These are phyloP conservation scores for Chirona hameri DNA, from an alignment of 2,888 invertebrate genomes.

Conservation along the genomic window DNA sequence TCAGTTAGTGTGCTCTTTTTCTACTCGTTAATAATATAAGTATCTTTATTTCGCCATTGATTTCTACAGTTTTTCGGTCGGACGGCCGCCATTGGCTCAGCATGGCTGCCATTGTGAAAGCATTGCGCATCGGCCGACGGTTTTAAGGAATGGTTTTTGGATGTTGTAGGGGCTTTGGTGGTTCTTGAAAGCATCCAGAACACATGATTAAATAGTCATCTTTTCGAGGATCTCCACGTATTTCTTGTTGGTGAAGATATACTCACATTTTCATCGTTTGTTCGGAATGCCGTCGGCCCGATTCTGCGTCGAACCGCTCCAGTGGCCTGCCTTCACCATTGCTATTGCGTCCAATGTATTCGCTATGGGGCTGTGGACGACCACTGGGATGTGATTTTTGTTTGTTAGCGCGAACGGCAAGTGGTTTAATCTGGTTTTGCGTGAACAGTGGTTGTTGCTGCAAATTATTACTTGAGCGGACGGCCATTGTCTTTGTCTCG, in stretches of 20 bases:
- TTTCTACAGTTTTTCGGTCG: background rate
- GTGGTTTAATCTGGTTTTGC: background rate
- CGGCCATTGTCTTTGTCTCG: background rate
- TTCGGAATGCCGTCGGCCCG: background rate
- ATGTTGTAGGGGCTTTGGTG: background rate
- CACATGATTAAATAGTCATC: background rate
- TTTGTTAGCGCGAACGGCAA: background rate
- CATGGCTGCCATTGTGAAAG: conserved; percentile 13
- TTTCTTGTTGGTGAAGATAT: background rate
- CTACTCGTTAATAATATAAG: background rate
- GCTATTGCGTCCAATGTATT: background rate
- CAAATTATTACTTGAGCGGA: background rate
- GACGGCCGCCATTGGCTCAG: background rate
- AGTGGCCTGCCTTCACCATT: background rate
- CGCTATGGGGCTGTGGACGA: background rate
- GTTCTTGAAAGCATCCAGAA: background rate
- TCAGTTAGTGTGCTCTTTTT: background rate
- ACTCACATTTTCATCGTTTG: background rate
- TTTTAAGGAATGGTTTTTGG: background rate
- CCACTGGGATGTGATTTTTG: background rate
- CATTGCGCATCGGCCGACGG: background rate
- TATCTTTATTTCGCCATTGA: background rate
- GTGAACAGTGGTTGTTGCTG: background rate
- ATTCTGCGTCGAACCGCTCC: background rate
- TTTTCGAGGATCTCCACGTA: background rate